These are phyloP conservation scores for Eupeodes corollae DNA, from an alignment of 1,140 invertebrate genomes.

Conservation along the genomic window DNA sequence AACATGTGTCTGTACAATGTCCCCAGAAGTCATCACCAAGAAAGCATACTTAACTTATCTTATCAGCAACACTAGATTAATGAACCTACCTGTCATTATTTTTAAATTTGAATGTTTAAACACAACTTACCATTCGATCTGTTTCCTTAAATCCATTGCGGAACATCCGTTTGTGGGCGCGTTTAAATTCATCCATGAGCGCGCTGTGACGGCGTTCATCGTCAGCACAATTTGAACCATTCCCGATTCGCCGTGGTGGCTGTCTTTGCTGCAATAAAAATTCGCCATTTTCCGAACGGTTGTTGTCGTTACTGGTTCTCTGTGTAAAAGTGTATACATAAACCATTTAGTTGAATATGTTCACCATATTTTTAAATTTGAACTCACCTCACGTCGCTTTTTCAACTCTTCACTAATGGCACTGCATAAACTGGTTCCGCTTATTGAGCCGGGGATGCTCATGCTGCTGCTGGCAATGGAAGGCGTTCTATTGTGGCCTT, in stretches of 20 bases:
- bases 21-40: too few species aligned
- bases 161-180: constrained; percentile 75
- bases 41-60: too few species aligned
- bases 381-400: constrained; percentile 45
- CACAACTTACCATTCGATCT: constrained; percentile 31
- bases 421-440: constrained; percentile 35
- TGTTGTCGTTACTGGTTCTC: constrained; percentile 10
- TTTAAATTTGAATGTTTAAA: background rate
- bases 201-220: constrained; percentile 56
- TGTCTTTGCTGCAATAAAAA: background rate
- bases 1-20: too few species aligned
- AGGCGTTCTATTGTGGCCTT: constrained; percentile 1
- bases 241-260: constrained; percentile 2
- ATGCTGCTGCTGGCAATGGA: background rate
- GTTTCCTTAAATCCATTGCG: constrained; percentile 39
- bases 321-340: constrained; percentile 14
- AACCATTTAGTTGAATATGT: background rate
- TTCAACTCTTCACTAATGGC: constrained; percentile 47
- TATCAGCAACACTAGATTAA: too few species aligned
- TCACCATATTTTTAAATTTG: too few species aligned
- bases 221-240: constrained; percentile 12
- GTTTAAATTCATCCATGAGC: constrained; percentile 79
- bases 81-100: constrained; percentile 1
- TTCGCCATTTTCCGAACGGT: background rate
- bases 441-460: background rate